Conservation (phyloP, 2,797 vertebrate genomes). For the Ispidina picta region DNA sequence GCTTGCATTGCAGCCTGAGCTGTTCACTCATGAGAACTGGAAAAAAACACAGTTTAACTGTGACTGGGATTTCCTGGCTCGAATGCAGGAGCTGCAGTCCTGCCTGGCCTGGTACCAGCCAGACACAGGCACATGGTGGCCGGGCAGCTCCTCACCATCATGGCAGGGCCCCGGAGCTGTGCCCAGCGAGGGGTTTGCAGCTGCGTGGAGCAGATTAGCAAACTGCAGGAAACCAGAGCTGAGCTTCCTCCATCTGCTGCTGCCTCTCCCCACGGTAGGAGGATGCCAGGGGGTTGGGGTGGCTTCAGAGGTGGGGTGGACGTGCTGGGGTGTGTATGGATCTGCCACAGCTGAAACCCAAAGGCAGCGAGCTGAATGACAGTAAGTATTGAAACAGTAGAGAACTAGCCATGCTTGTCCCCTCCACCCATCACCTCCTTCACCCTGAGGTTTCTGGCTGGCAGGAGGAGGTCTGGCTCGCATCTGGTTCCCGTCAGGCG, state of each 20-base stretch:
- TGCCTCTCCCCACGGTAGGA: not conserved
- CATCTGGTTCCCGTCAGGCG: not conserved
- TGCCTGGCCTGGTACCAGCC: not conserved
- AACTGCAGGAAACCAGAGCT: not conserved
- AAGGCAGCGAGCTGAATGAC: not conserved
- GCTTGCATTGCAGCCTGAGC: not conserved
- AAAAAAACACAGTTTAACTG: not conserved
- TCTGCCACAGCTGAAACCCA: accelerated
- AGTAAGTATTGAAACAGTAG: not conserved
- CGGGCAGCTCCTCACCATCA: accelerated
- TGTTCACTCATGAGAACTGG: accelerated
- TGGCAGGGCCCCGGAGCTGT: accelerated
- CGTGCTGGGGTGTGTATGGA: accelerated
- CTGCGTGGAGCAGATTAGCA: not conserved
- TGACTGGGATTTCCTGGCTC: not conserved
- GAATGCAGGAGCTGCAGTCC: not conserved
- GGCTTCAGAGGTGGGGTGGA: not conserved
- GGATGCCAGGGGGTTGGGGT: accelerated
- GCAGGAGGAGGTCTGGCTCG: not conserved
- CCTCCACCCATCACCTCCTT: not conserved
- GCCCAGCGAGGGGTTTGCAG: not conserved
- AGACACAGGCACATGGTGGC: not conserved
- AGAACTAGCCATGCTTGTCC: accelerated
- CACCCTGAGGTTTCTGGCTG: not conserved
- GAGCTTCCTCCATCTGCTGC: not conserved